Percentiles rank a stretch among this genome's conserved stretches.
Conservation (phyloP, 2,113 vertebrate genomes). For the Himantopus leucocephalus region DNA sequence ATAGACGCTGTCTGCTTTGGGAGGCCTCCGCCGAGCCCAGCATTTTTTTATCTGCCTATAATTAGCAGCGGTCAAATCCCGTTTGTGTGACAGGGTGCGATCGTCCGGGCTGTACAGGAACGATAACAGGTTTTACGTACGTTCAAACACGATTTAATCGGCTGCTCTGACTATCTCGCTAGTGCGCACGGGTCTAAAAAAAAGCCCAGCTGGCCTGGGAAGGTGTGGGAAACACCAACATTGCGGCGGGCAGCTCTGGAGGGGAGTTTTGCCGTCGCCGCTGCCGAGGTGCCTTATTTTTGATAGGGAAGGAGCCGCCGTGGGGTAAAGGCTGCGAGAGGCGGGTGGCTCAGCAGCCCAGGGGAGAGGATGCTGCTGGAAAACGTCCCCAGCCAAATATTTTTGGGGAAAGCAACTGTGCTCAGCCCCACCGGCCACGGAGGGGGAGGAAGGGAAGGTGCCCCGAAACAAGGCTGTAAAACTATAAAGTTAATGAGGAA, state of each 20-base stretch:
- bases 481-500: slow-evolving; percentile 77
- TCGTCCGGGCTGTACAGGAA: background rate
- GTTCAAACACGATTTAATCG: slow-evolving; percentile 59
- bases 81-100: background rate
- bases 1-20: slow-evolving; percentile 61
- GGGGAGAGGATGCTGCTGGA: background rate
- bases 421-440: background rate
- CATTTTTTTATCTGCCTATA: slow-evolving; percentile 55
- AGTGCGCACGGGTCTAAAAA: slow-evolving; percentile 45
- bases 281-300: background rate
- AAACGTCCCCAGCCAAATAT: accelerated
- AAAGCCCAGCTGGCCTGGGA: slow-evolving; percentile 47
- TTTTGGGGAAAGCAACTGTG: background rate
- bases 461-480: slow-evolving; percentile 74
- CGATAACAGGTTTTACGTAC: slow-evolving; percentile 28
- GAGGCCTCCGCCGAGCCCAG: slow-evolving; percentile 40
- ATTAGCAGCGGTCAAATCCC: slow-evolving; percentile 69
- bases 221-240: slow-evolving; percentile 4
- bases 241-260: background rate
- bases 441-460: slow-evolving; percentile 65
- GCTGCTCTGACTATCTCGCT: background rate
- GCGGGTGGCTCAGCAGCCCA: background rate
- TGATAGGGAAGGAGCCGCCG: background rate
- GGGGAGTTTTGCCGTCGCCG: background rate
- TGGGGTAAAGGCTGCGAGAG: accelerated